These are phyloP conservation scores for Micrasema longulum DNA, from an alignment of 1,140 invertebrate species.

Conservation along the genomic window DNA sequence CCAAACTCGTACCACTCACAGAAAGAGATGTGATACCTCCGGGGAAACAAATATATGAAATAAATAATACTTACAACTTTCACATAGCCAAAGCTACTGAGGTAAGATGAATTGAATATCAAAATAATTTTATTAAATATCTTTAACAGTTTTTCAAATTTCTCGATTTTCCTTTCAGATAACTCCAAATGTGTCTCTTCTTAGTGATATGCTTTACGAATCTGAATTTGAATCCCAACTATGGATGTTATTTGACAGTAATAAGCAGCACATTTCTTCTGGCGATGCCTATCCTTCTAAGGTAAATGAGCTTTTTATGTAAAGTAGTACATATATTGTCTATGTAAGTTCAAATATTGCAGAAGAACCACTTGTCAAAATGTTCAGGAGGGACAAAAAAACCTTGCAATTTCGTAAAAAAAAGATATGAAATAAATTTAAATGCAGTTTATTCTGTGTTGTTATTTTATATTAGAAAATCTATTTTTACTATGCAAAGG, in stretches of 20 bases:
- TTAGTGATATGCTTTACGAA: slow-evolving; percentile 93
- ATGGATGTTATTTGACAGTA: slow-evolving; percentile 95
- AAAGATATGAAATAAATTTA: too few relatives aligned
- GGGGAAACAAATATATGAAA: slow-evolving; percentile 88
- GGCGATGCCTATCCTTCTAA: slow-evolving; percentile 92
- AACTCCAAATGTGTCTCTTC: slow-evolving; percentile 80
- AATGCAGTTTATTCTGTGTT: too few relatives aligned
- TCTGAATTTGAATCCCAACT: slow-evolving; percentile 95
- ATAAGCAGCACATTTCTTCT: slow-evolving; percentile 86
- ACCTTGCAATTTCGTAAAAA: too few relatives aligned
- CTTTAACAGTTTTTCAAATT: neutral
- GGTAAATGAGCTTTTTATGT: slow-evolving; percentile 68
- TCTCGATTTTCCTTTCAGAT: slow-evolving; percentile 57
- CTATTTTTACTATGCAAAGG: too few relatives aligned
- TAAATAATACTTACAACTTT: slow-evolving; percentile 89
- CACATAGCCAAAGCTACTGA: slow-evolving; percentile 86
- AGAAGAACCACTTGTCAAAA: too few relatives aligned
- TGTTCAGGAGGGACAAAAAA: too few relatives aligned
- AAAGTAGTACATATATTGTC: too few relatives aligned
- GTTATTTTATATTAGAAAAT: too few relatives aligned
- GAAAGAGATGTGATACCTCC: slow-evolving; percentile 87
- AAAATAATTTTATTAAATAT: neutral
- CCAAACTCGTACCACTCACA: slow-evolving; percentile 81
- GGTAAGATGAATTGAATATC: slow-evolving; percentile 63
- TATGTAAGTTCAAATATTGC: too few relatives aligned